A percentile compares a stretch with the other conserved stretches of the same genome.
Conservation (phyloP, 92 coral and sea anemone genomes). For the Palythoa caribaeorum region DNA sequence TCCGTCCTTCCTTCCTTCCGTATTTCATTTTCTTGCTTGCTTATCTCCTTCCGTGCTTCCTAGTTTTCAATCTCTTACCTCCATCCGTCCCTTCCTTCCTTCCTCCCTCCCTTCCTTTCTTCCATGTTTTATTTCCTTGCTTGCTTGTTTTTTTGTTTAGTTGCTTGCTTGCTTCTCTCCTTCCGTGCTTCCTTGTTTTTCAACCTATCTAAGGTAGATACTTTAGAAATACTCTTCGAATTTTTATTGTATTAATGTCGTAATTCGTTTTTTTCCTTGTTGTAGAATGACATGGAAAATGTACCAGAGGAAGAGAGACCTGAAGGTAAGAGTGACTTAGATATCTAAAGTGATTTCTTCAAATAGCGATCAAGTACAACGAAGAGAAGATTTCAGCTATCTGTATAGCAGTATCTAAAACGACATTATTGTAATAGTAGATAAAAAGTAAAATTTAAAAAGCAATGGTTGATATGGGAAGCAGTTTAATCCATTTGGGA, state of each 20-base stretch:
- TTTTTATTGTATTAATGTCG: background rate
- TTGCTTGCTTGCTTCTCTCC: background rate
- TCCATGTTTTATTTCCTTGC: background rate
- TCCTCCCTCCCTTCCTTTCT: too few species aligned
- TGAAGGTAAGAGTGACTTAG: constrained; percentile 60
- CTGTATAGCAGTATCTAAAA: background rate
- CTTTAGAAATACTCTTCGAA: background rate
- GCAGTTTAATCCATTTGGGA: too few species aligned
- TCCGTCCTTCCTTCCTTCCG: too few species aligned
- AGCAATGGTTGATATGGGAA: too few species aligned
- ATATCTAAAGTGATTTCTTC: background rate
- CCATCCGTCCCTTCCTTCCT: background rate
- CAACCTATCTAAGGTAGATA: background rate
- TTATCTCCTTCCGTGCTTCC: too few species aligned
- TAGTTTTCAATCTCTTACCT: too few species aligned
- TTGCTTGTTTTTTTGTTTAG: background rate
- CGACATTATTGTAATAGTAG: too few species aligned
- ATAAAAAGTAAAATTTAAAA: too few species aligned
- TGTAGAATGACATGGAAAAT: constrained; percentile 81
- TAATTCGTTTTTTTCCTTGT: background rate
- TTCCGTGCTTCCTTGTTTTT: background rate
- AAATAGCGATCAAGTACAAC: background rate
- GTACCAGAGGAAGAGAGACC: constrained; percentile 83
- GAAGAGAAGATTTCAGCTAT: background rate
- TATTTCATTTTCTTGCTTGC: background rate